Evolutionary conservation across 1,140 invertebrate species (phyloP).

Genomic region (Zaprionus taronus): DNA sequence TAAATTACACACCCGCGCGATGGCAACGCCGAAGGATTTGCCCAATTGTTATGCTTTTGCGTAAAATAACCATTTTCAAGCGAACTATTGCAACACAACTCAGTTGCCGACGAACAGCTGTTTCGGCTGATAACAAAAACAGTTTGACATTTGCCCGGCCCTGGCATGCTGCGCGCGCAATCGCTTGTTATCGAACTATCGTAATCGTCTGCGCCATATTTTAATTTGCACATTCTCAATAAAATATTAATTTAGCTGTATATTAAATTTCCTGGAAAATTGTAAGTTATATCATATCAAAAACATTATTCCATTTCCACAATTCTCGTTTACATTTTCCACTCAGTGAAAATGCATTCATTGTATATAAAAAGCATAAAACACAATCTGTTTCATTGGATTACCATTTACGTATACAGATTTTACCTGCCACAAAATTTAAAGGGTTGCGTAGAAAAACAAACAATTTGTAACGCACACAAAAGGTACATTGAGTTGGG

Average conservation of each 20-base stretch:
- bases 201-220: conserved; percentile 9
- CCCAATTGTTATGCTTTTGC: conserved; percentile 29
- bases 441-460: conserved; percentile 58
- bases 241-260: not conserved
- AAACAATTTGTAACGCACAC: conserved; percentile 63
- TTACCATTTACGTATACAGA: conserved; percentile 33
- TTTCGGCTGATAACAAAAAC: conserved; percentile 25
- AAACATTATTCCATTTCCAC: not conserved
- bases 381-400: conserved; percentile 41
- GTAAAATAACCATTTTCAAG: conserved; percentile 51
- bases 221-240: not conserved
- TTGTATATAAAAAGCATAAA: not conserved
- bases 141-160: conserved; percentile 7
- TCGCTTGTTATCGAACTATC: not conserved
- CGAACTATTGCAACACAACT: conserved; percentile 21
- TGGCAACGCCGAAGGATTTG: conserved; percentile 58
- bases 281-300: not conserved
- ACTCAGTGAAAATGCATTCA: not conserved
- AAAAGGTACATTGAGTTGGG: conserved; percentile 22
- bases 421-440: conserved; percentile 55
- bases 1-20: conserved; percentile 35
- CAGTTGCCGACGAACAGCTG: conserved; percentile 40
- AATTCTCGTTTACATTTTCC: not conserved
- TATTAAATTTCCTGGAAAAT: not conserved
- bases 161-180: conserved; percentile 24